These are phyloP conservation scores for Sylvilagus bachmani DNA, from an alignment of 2,113 vertebrate species.

Conservation along the genomic window DNA sequence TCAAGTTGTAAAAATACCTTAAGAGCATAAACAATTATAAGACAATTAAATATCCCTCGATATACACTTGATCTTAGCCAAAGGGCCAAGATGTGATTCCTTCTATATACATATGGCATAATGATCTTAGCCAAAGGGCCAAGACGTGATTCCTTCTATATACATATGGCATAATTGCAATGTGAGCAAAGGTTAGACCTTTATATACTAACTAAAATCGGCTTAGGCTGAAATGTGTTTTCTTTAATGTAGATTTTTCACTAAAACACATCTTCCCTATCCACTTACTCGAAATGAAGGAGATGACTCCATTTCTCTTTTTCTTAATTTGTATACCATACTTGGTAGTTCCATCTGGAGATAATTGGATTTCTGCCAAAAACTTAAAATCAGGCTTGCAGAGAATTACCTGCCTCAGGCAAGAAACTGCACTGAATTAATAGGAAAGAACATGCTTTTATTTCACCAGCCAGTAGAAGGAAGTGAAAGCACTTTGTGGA, in stretches of 20 bases:
- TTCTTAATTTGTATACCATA: conserved; percentile 43
- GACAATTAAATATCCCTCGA: not conserved
- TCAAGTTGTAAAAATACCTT: conserved; percentile 39
- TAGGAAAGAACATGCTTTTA: conserved; percentile 34
- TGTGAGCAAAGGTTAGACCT: conserved; percentile 7
- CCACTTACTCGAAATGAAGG: conserved; percentile 46
- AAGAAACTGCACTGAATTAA: conserved; percentile 48
- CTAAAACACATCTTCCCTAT: conserved; percentile 48
- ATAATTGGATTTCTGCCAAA: conserved; percentile 69
- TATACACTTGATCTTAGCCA: too few species aligned
- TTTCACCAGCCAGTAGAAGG: conserved; percentile 62
- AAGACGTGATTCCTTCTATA: not conserved
- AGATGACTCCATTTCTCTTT: conserved; percentile 60
- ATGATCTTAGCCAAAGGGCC: not conserved
- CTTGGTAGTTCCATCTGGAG: conserved; percentile 69
- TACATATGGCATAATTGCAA: not conserved
- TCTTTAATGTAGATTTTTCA: conserved; percentile 45
- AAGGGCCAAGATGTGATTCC: not conserved
- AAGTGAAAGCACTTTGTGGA: conserved; percentile 24
- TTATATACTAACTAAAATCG: conserved; percentile 48
- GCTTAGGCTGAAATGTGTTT: conserved; percentile 38
- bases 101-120: not conserved
- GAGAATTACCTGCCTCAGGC: conserved; percentile 74
- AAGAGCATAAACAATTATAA: conserved; percentile 34
- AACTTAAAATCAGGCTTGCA: conserved; percentile 64